phyloP scores from a whole-genome alignment of 2,113 vertebrate genomes.

The Archocentrus centrarchus region DNA sequence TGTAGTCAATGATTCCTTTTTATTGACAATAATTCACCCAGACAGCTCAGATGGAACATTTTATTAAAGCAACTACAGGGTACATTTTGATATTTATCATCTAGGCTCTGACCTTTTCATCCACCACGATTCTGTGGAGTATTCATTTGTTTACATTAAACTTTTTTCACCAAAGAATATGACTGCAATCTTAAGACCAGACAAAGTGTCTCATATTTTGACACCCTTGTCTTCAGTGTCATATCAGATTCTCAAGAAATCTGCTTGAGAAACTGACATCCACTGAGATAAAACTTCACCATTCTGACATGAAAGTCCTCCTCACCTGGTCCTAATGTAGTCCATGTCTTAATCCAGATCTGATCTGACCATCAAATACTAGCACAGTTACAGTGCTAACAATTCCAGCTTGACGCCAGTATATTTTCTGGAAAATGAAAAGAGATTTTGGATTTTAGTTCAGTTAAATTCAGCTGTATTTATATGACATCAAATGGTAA shows the following conservation, averaged over 20 bases:
- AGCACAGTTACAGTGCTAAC: too few relatives aligned
- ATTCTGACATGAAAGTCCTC: too few relatives aligned
- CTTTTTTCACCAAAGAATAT: neutral
- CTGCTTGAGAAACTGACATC: too few relatives aligned
- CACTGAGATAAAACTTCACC: too few relatives aligned
- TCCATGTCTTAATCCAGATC: too few relatives aligned
- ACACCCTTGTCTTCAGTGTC: too few relatives aligned
- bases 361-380: too few relatives aligned
- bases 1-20: neutral
- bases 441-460: too few relatives aligned
- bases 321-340: too few relatives aligned
- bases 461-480: neutral
- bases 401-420: too few relatives aligned
- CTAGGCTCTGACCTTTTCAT: neutral
- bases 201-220: neutral
- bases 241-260: too few relatives aligned
- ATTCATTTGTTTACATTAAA: neutral
- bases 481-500: neutral
- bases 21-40: neutral
- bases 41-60: neutral
- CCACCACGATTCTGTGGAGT: neutral
- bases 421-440: too few relatives aligned
- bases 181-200: neutral
- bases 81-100: neutral
- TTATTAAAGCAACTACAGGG: neutral